Base-by-base conservation (phyloP, 2,113 vertebrate species). In the Cathartes aura region DNA sequence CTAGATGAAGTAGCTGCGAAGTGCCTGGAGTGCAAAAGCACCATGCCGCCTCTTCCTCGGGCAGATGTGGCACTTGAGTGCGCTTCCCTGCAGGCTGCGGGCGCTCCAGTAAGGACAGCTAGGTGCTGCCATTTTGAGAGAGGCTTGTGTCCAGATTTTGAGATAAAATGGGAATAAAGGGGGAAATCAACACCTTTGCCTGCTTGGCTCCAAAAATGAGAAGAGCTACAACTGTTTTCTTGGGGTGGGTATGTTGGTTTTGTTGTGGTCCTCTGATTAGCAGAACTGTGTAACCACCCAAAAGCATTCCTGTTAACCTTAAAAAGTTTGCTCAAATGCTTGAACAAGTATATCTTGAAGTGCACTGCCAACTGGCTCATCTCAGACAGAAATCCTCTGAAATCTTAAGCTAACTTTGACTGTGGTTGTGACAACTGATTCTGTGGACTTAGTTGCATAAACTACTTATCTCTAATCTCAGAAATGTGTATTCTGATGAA, bases 1-100 rank as follows among this genome's bases (percentile, higher is more conserved):
- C 22, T 76, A 1, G 1, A 3, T 72, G 58, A 29, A 75, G 23
- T 19, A 47, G 9, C 21, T 0, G 3, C 0, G 0, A 42, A 16
- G 11, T 26, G 32, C 56, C 47, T 38, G 56, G 38, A 38, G 40
- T 12, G 56, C 20, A 66, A 45, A 30, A 76, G 12, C 23, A 40
- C 7, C 2, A 2, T 11, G 21, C 40, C 1, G 2, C 23, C 50
- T 24, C 12, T 11, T 59, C 36, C 29, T 64, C 8, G 7, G 60
- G n/a, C n/a, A 48, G 55, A 42, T 42, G 38, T 27, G 38, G 21
- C 13, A 2, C 43, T 40, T 32, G 27, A 62, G 34, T 11, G 8
- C 1, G 0, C 8, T 62, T 43, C 21, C 27, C 58, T 6, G 17
- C 23, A 8, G 27, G 32, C 22, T 75, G 42, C 0, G 1, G 64